These are phyloP conservation scores for Timandra comae DNA, from an alignment of 2,888 invertebrate species.

Conservation along the genomic window DNA sequence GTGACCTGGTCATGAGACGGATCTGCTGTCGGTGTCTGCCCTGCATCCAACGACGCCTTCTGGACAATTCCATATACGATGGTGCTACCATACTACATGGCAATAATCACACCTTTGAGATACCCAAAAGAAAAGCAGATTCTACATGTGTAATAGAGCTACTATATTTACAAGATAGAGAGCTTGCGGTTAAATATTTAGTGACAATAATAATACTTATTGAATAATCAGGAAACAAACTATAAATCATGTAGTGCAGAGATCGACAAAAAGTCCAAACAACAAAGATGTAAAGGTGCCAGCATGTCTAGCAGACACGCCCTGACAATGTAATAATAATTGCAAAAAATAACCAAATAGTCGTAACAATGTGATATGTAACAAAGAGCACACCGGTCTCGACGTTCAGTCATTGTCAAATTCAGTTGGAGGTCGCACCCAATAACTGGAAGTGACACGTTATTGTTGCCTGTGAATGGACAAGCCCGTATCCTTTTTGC, in stretches of 20 bases:
- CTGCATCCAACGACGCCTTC: not conserved
- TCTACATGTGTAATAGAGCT: too few species aligned
- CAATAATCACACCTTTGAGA: not conserved
- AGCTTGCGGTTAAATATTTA: too few species aligned
- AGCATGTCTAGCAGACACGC: conserved; percentile 11
- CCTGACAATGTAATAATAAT: conserved; percentile 10
- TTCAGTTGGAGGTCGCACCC: conserved; percentile 15
- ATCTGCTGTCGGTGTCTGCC: conserved; percentile 37
- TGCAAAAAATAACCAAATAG: conserved; percentile 10
- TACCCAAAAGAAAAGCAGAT: too few species aligned
- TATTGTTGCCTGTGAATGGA: conserved; percentile 6
- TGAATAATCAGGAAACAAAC: too few species aligned
- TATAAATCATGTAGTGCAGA: too few species aligned
- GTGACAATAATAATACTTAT: too few species aligned
- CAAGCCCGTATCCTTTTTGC: not conserved
- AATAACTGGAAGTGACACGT: conserved; percentile 8
- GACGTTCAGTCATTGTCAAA: conserved; percentile 18
- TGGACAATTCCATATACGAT: conserved; percentile 2
- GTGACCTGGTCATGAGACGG: conserved; percentile 50
- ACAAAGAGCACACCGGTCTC: conserved; percentile 17
- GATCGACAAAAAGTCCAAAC: too few species aligned
- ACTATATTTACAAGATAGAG: too few species aligned
- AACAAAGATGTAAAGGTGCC: conserved; percentile 4
- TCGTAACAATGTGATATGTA: conserved; percentile 13
- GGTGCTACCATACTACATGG: not conserved